These are phyloP conservation scores for Spinus olivaceus DNA, from an alignment of 2,797 vertebrate species.

Conservation along the genomic window DNA sequence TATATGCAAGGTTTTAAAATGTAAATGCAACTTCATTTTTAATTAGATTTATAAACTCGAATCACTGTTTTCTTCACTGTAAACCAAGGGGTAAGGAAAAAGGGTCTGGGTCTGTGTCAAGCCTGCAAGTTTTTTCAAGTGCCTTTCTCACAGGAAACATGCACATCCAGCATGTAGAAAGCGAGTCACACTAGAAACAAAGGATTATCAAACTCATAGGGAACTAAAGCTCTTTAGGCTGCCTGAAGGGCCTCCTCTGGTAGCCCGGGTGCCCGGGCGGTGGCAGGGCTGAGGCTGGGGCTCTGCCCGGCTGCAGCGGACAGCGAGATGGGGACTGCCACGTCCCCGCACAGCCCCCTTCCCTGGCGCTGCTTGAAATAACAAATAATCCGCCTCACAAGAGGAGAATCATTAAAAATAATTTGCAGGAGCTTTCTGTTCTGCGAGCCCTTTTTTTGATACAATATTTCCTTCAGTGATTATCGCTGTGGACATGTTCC, in stretches of 20 bases:
- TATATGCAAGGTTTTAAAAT: conserved; percentile 63
- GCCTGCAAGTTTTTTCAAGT: background rate
- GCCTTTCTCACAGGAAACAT: background rate
- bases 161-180: background rate
- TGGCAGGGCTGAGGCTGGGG: conserved; percentile 55
- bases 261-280: conserved; percentile 55
- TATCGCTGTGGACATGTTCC: conserved; percentile 87
- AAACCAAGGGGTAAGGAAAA: conserved; percentile 23
- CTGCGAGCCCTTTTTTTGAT: conserved; percentile 86
- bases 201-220: conserved; percentile 54
- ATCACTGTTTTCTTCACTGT: conserved; percentile 12
- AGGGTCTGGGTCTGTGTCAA: background rate
- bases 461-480: conserved; percentile 91
- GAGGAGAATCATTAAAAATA: conserved; percentile 97
- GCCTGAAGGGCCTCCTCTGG: conserved; percentile 38
- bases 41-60: conserved; percentile 74
- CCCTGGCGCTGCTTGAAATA: conserved; percentile 75
- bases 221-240: conserved; percentile 15
- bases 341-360: conserved; percentile 40
- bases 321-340: conserved; percentile 78
- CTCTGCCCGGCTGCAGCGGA: conserved; percentile 48
- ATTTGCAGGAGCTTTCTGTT: conserved; percentile 92
- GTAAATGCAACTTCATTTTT: conserved; percentile 74
- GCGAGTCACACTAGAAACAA: conserved; percentile 57
- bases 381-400: conserved; percentile 84